Evolutionary conservation across 2,888 invertebrate genomes (phyloP), one percentile per base, ranked within the genome.

Genomic region (Nudaria mundana): DNA sequence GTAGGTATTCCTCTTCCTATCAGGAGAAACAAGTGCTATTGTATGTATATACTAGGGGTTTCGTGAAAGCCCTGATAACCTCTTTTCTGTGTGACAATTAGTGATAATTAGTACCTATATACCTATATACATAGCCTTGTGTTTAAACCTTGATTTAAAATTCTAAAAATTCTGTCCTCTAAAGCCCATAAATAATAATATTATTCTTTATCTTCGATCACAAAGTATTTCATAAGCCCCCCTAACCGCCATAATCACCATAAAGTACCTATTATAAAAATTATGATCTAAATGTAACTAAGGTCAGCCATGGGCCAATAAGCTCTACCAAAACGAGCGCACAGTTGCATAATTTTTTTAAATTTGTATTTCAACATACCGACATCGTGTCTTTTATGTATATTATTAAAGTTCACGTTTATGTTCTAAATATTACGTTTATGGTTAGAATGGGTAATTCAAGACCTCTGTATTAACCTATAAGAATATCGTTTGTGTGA

Each of bases 201-300:
- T 1, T 30, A 18, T 18, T 8, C 12, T 11, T 13, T 18, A 22
- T 31, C 30, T 22, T 3, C 13, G 20, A 13, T 22, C 29, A 23
- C 7, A 32, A 13, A 44, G 36, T 34, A 43, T 63, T 52, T 60
- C 57, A 37, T 47, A 53, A 57, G 47, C 26, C 13, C 14, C 43
- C 45, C 54, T 62, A 52, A 52, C 48, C 46, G 45, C 57, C 55
- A 51, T 44, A 44, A 51, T 46, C 25, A 40, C 46, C 47, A 59
- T 63, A 64, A 63, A 59, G n/a, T n/a, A n/a, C n/a, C n/a, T 47
- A 56, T 57, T 43, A 54, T 49, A 52, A 53, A 63, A 56, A 56
- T n/a, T 56, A 62, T 58, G 42, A 48, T 35, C 41, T 46, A 55
- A 63, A 63, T 62, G 63, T 63, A 50, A 59, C 47, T 37, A 40